Evolutionary conservation across 2,797 vertebrate species (phyloP).

Genomic region (Darevskia nairensis): DNA sequence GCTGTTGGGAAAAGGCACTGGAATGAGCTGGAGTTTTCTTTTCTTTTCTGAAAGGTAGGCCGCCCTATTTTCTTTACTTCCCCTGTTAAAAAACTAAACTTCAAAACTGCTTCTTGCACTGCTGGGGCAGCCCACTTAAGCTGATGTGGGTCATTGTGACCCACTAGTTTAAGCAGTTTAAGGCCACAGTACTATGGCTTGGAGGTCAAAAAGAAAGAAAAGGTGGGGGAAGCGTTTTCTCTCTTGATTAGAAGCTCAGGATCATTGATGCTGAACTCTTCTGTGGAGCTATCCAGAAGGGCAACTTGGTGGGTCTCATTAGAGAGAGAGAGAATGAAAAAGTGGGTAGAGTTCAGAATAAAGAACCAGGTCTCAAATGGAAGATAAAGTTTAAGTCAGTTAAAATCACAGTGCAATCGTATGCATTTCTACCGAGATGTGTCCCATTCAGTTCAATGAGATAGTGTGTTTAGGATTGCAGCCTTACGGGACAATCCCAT

Average conservation of each 20-base stretch:
- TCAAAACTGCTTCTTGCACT: not conserved
- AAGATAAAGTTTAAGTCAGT: too few species aligned
- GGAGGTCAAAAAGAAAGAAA: not conserved
- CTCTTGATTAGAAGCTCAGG: constrained; percentile 12
- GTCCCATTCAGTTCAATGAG: not conserved
- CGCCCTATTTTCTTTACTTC: not conserved
- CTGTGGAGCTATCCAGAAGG: constrained; percentile 47
- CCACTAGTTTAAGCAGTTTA: not conserved
- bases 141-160: not conserved
- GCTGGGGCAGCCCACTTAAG: not conserved
- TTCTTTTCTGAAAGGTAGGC: not conserved
- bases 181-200: not conserved
- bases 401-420: too few species aligned
- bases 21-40: not conserved
- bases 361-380: not conserved
- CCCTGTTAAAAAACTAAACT: not conserved
- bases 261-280: constrained; percentile 42
- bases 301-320: constrained; percentile 14
- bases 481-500: too few species aligned
- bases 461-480: not conserved
- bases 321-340: constrained; percentile 40
- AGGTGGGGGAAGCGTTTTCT: not conserved
- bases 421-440: not conserved
- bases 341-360: constrained; percentile 21
- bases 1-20: not conserved